Conservation (phyloP, 2,888 invertebrate genomes). For the Norana najaformis region DNA sequence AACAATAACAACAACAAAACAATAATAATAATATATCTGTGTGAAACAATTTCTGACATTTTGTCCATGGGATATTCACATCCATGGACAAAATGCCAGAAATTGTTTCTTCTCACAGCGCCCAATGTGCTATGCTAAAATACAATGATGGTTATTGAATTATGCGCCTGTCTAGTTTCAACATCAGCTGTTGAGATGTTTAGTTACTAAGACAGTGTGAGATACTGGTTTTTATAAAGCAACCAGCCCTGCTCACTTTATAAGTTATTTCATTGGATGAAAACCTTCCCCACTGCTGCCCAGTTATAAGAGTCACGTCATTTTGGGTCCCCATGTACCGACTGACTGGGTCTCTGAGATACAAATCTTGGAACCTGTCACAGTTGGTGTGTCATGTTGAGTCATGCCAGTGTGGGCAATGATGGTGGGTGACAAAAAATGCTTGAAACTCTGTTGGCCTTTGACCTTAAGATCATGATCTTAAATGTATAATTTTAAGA, state of each 20-base stretch:
- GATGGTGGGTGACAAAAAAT: too few relatives aligned
- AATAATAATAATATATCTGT: too few relatives aligned
- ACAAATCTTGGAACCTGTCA: neutral
- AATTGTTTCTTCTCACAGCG: neutral
- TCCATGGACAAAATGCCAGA: neutral
- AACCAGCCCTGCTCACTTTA: neutral
- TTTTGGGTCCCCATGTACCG: neutral
- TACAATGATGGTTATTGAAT: neutral
- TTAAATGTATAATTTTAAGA: too few relatives aligned
- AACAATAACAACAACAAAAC: too few relatives aligned
- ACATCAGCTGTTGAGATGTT: neutral
- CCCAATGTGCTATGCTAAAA: neutral
- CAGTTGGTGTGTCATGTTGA: too few relatives aligned
- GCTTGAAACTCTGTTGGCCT: too few relatives aligned
- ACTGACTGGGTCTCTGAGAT: neutral
- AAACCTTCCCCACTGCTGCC: neutral
- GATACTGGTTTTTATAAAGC: neutral
- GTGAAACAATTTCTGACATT: neutral
- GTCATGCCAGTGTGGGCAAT: too few relatives aligned
- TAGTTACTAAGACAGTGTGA: neutral
- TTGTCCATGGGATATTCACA: too few relatives aligned
- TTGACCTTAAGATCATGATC: too few relatives aligned
- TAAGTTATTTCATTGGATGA: neutral
- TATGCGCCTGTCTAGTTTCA: neutral
- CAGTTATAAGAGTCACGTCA: neutral